These are phyloP conservation scores for Augiades crinisus DNA, from an alignment of 2,888 invertebrate genomes.

Conservation along the genomic window DNA sequence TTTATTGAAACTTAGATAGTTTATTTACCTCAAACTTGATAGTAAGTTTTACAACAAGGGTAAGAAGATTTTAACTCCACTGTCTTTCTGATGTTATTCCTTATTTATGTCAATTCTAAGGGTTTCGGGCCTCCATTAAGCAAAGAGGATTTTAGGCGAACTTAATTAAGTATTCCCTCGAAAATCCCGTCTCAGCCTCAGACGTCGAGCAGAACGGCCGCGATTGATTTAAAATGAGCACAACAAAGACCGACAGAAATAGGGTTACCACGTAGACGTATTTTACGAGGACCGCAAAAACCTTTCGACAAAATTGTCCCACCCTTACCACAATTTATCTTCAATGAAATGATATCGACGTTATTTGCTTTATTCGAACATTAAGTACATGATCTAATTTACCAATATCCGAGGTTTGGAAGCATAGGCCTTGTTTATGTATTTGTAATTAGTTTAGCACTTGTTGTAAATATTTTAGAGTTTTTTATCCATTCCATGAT, in stretches of 20 bases:
- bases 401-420: no score
- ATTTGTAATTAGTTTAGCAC: no score
- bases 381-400: no score
- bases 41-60: slow-evolving; percentile 1
- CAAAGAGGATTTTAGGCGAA: slow-evolving; percentile 66
- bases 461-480: not conserved
- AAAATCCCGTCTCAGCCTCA: slow-evolving; percentile 68
- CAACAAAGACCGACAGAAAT: slow-evolving; percentile 59
- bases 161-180: slow-evolving; percentile 79
- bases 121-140: slow-evolving; percentile 71
- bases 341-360: no score
- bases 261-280: slow-evolving; percentile 37
- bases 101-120: slow-evolving; percentile 64
- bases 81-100: slow-evolving; percentile 52
- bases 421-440: no score
- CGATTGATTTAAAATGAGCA: slow-evolving; percentile 79
- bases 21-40: no score
- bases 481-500: not conserved
- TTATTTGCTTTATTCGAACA: no score
- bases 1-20: no score
- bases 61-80: slow-evolving; percentile 4
- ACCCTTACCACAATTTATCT: no score
- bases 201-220: slow-evolving; percentile 54
- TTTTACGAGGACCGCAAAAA: no score
- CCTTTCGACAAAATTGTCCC: no score